Base-by-base conservation (phyloP, 1,140 invertebrate genomes). In the Papilio polyxenes region DNA sequence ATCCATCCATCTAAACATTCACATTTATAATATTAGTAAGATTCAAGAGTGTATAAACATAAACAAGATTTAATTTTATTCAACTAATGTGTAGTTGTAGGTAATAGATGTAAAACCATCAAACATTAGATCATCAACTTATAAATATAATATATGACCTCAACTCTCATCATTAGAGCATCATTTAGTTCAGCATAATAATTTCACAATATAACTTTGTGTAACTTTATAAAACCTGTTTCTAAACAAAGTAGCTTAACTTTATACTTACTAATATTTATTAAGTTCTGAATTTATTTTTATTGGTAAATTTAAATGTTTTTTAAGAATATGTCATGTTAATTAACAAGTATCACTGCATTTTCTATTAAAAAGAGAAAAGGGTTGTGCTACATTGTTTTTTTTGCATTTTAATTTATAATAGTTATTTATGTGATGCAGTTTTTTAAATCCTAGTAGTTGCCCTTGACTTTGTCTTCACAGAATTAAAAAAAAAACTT, bases 91-190 rank as follows among this genome's bases (percentile, higher is more conserved):
- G n/a, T 59, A 59, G 56, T n/a, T 11, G 7, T 59, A n/a, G 15
- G 17, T n/a, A 59, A 5, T 59, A 59, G 2, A 15, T 62, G 65
- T 69, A 69, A 37, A 51, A 51, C 48, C 53, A 76, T 23, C 0
- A 75, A 76, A 31, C 49, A 76, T 76, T 76, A 76, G 75, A 49
- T 76, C 75, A 76, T 76, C 75, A 76, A 20, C 48, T 31, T 76
- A 53, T 8, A 49, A 10, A 10, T 49, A 75, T 31, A 31, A 31
- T 51, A 17, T 49, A 6, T 75, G 75, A 75, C 75, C 75, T 75
- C 44, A 75, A 44, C 48, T 75, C 11, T 7, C 3, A 74, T 17
- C 44, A 75, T 40, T 48, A 31, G 13, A 75, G n/a, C 44, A 75
- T 74, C 31, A 72, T 74, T 74, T 74, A 74, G 31, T 44, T 53